Evolutionary conservation across 1,140 invertebrate genomes (phyloP).

Genomic region (Lerema accius): DNA sequence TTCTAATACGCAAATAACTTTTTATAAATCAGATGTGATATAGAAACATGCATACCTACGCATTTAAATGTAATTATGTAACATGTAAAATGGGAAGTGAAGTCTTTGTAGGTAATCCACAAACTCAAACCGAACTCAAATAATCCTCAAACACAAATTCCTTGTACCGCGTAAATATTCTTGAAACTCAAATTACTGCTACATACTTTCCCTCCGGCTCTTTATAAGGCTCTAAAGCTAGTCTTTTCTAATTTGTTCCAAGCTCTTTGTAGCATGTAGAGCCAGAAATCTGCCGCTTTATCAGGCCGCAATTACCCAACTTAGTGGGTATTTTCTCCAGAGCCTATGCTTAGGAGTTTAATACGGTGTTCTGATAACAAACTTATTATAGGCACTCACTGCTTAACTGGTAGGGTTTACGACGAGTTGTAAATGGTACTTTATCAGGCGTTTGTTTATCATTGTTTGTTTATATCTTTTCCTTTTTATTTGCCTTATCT

Average conservation of each 20-base stretch:
- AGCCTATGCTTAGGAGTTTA: neutral
- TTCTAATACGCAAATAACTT: too few species aligned
- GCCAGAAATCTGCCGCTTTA: neutral
- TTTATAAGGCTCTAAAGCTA: neutral
- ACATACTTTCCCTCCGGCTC: neutral
- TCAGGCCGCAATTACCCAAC: neutral
- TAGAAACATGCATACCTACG: too few species aligned
- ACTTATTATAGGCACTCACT: neutral
- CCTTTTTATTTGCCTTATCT: too few species aligned
- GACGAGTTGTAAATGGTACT: neutral
- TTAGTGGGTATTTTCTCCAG: neutral
- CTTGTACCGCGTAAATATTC: neutral
- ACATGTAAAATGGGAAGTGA: too few species aligned
- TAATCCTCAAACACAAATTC: too few species aligned
- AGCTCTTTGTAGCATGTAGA: neutral
- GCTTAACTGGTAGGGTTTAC: neutral
- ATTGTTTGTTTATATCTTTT: neutral
- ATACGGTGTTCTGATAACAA: neutral
- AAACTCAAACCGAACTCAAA: too few species aligned
- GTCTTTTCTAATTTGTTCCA: neutral
- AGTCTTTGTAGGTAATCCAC: too few species aligned
- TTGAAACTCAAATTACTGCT: neutral
- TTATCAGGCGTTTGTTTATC: neutral
- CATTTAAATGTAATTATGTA: too few species aligned
- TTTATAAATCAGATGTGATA: too few species aligned